phyloP scores from a whole-genome alignment of 2,113 vertebrate species.

The Corydoras maculifer region DNA sequence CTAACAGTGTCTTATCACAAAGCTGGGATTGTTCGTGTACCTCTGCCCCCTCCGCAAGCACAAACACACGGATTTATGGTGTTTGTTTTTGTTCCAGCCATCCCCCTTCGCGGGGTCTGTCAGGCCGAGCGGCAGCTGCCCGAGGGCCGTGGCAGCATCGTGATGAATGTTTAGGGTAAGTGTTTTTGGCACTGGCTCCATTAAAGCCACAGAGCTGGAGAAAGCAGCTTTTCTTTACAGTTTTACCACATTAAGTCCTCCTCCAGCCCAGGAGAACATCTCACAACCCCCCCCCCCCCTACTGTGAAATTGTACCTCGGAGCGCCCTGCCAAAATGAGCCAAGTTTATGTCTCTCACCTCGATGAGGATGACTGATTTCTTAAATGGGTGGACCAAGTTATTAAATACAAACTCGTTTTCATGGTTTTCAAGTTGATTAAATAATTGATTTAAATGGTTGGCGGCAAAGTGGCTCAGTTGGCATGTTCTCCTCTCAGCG shows the following conservation, averaged over 20 bases:
- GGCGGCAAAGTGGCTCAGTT: no score
- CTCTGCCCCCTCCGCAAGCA: constrained; percentile 8
- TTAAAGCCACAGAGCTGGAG: constrained; percentile 46
- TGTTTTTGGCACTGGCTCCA: constrained; percentile 48
- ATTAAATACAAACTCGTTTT: constrained; percentile 6
- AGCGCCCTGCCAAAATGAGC: constrained; percentile 55
- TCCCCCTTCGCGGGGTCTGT: constrained; percentile 22
- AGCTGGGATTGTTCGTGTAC: constrained; percentile 35
- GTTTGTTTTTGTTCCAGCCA: constrained; percentile 40
- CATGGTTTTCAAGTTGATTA: constrained; percentile 10
- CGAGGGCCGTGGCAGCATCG: constrained; percentile 38
- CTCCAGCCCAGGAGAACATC: constrained; percentile 56
- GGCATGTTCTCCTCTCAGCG: no score
- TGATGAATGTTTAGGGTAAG: constrained; percentile 50
- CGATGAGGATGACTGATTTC: constrained; percentile 21
- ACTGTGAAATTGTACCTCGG: constrained; percentile 66
- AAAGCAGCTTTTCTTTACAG: constrained; percentile 55
- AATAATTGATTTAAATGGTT: no score
- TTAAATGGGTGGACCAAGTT: constrained; percentile 16
- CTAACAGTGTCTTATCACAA: constrained; percentile 35
- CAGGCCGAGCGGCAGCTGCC: constrained; percentile 34
- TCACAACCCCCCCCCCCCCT: constrained; percentile 62
- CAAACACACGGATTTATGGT: constrained; percentile 32
- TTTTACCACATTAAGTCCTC: constrained; percentile 41
- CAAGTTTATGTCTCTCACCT: constrained; percentile 39